Evolutionary conservation across 2,888 invertebrate species (phyloP).

Genomic region (Lithophane ornitopus): DNA sequence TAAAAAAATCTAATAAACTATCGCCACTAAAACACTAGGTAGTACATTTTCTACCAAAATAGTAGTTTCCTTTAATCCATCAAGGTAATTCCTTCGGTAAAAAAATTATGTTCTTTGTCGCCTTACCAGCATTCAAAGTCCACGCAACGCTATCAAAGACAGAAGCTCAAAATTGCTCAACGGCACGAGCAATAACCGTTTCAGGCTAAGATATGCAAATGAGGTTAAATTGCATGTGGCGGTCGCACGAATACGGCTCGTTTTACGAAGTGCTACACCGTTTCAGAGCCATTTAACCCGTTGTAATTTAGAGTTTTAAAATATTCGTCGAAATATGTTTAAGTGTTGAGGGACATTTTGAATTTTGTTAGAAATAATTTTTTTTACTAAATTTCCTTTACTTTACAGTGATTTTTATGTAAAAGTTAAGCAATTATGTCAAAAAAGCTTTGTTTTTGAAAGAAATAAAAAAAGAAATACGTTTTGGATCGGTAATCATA

Average conservation of each 20-base stretch:
- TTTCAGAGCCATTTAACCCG: slow-evolving; percentile 62
- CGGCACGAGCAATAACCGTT: slow-evolving; percentile 78
- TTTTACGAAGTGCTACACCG: slow-evolving; percentile 65
- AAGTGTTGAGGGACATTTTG: slow-evolving; percentile 12
- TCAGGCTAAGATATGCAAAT: slow-evolving; percentile 81
- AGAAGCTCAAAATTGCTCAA: slow-evolving; percentile 74
- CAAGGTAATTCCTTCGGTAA: neutral
- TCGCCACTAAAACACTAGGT: neutral
- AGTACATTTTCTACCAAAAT: neutral
- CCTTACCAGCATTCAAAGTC: slow-evolving; percentile 43
- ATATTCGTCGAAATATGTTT: slow-evolving; percentile 47
- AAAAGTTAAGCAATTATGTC: neutral
- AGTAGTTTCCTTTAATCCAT: slow-evolving; percentile 17
- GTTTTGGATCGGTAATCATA: neutral
- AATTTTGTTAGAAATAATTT: neutral
- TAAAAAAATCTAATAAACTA: neutral
- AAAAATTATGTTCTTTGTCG: slow-evolving; percentile 36
- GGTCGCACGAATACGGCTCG: slow-evolving; percentile 68
- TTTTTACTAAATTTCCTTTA: neutral
- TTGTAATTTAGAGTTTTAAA: slow-evolving; percentile 57
- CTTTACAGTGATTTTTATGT: neutral
- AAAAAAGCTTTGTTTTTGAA: neutral
- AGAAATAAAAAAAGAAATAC: too few relatives aligned
- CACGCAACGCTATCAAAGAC: slow-evolving; percentile 66
- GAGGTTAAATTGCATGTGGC: slow-evolving; percentile 75